Percentiles rank a stretch among this genome's conserved stretches.
phyloP scores from a whole-genome alignment of 2,797 vertebrate genomes.

The Gambusia yucatana region DNA sequence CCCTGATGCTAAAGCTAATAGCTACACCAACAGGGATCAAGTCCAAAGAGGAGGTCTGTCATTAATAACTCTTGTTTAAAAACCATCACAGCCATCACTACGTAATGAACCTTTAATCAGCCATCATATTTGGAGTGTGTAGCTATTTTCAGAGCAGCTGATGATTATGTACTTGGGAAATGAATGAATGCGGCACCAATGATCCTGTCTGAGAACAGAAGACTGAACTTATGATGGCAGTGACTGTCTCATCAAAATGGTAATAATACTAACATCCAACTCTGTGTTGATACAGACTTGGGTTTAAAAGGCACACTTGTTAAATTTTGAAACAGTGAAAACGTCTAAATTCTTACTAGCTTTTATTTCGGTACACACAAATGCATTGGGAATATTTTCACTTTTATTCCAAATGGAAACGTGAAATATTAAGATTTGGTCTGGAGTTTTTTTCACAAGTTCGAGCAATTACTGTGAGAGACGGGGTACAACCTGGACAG shows the following conservation, averaged over 20 bases:
- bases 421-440: background rate
- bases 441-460: background rate
- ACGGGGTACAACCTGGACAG: background rate
- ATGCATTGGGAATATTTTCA: background rate
- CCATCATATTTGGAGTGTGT: background rate
- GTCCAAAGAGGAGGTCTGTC: background rate
- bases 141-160: background rate
- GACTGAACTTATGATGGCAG: background rate
- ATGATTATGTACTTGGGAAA: background rate
- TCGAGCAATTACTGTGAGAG: background rate
- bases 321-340: background rate
- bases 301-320: background rate
- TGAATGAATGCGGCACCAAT: background rate
- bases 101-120: background rate
- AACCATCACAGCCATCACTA: background rate
- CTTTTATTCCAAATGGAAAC: background rate
- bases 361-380: background rate
- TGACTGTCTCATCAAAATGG: background rate
- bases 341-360: background rate
- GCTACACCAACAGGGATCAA: background rate
- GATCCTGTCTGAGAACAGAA: background rate
- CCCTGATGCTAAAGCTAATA: background rate
- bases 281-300: background rate
- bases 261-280: background rate
- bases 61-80: background rate